phyloP scores from a whole-genome alignment of 2,888 invertebrate species.

The Cosmia pyralina region DNA sequence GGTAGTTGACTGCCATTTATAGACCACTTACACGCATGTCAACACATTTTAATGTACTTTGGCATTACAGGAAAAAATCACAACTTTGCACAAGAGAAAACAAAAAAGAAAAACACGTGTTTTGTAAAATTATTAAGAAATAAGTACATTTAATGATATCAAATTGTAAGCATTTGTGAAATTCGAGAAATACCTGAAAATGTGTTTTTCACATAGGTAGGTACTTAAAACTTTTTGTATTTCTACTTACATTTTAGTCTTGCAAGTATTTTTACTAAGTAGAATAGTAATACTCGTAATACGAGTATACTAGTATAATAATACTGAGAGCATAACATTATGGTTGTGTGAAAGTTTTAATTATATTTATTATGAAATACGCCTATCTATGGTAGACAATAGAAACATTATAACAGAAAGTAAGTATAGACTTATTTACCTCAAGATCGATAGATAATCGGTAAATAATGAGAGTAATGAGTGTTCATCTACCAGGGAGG shows the following conservation, averaged over 20 bases:
- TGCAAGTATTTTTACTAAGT: neutral
- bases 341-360: neutral
- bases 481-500: conserved; percentile 3
- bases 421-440: conserved; percentile 14
- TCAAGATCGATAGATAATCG: conserved; percentile 33
- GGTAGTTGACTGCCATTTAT: conserved; percentile 59
- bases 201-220: neutral
- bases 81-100: conserved; percentile 39
- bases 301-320: too few relatives aligned
- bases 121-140: conserved; percentile 22
- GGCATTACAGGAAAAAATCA: conserved; percentile 32
- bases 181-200: conserved; percentile 11
- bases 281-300: too few relatives aligned
- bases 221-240: neutral
- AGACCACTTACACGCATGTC: conserved; percentile 60
- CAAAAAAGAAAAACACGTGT: conserved; percentile 29
- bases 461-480: conserved; percentile 36
- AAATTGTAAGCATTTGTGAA: conserved; percentile 23
- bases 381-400: neutral
- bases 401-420: conserved; percentile 1
- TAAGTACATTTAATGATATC: conserved; percentile 15
- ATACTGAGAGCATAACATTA: too few relatives aligned
- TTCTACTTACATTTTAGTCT: neutral
- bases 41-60: conserved; percentile 55
- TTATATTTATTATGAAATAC: neutral